Evolutionary conservation across 2,113 vertebrate species (phyloP).

Genomic region (Indicator indicator): DNA sequence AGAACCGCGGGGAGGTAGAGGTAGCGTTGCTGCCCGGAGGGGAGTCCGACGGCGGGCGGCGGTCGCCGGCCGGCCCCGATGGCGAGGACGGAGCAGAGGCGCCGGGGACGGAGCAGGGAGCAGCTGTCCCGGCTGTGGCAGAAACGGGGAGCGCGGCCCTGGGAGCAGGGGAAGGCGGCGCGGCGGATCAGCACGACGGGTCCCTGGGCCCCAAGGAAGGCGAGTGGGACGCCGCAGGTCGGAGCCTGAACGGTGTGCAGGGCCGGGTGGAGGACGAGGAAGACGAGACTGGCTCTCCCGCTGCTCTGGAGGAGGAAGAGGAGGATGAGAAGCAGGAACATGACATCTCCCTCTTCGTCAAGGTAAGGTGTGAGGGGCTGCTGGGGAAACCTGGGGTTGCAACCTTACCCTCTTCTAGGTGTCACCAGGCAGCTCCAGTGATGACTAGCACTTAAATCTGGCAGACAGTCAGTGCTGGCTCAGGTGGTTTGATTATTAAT

Average conservation of each 20-base stretch:
- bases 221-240: neutral
- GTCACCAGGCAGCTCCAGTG: neutral
- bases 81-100: neutral
- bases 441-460: neutral
- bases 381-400: neutral
- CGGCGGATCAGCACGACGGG: neutral
- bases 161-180: neutral
- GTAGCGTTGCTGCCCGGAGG: no score
- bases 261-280: neutral
- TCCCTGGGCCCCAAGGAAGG: neutral
- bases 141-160: neutral
- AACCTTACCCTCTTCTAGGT: neutral
- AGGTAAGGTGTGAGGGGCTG: slow-evolving; percentile 56
- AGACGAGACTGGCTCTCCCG: neutral
- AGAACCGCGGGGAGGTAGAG: neutral
- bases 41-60: neutral
- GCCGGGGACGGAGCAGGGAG: neutral
- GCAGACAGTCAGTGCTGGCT: neutral
- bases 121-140: neutral
- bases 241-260: slow-evolving; percentile 30
- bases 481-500: neutral
- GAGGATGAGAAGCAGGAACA: slow-evolving; percentile 68
- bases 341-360: slow-evolving; percentile 90
- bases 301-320: neutral
- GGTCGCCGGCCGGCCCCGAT: neutral